These are phyloP conservation scores for Porites lutea DNA, from an alignment of 64 coral and sea anemone genomes.

Conservation along the genomic window DNA sequence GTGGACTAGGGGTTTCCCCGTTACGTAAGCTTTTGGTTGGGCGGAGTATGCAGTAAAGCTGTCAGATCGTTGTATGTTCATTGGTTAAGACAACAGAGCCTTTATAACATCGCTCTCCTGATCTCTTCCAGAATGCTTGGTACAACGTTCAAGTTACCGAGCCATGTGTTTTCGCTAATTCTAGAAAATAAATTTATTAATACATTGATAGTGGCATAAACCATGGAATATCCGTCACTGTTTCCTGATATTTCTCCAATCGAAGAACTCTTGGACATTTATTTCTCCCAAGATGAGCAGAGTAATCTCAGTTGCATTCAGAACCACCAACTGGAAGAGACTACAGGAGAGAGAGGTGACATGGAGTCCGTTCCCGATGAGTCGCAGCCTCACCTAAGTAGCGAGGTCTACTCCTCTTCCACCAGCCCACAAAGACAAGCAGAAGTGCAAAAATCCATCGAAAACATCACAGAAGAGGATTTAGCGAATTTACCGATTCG, in stretches of 20 bases:
- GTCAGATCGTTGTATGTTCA: not conserved
- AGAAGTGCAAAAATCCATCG: not conserved
- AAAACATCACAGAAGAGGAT: constrained; percentile 22
- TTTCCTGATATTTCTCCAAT: not conserved
- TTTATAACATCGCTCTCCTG: not conserved
- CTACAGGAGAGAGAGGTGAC: not conserved
- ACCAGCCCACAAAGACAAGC: not conserved
- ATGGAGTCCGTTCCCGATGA: not conserved
- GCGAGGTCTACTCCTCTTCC: no score
- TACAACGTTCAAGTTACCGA: not conserved
- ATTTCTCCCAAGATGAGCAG: not conserved
- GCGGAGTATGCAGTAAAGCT: not conserved
- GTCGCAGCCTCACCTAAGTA: not conserved
- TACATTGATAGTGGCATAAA: not conserved
- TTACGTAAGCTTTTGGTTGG: not conserved
- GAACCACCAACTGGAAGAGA: not conserved
- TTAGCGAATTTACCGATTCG: not conserved
- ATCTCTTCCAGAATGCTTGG: not conserved
- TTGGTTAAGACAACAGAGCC: not conserved
- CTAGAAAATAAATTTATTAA: not conserved
- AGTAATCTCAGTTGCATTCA: not conserved
- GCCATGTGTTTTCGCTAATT: not conserved
- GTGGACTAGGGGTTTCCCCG: constrained; percentile 20
- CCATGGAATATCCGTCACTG: not conserved
- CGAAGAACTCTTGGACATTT: constrained; percentile 5